Percentiles rank a stretch among this genome's conserved stretches.
These are phyloP conservation scores for Camponotus pennsylvanicus DNA, from an alignment of 1,140 invertebrate genomes.

Conservation along the genomic window DNA sequence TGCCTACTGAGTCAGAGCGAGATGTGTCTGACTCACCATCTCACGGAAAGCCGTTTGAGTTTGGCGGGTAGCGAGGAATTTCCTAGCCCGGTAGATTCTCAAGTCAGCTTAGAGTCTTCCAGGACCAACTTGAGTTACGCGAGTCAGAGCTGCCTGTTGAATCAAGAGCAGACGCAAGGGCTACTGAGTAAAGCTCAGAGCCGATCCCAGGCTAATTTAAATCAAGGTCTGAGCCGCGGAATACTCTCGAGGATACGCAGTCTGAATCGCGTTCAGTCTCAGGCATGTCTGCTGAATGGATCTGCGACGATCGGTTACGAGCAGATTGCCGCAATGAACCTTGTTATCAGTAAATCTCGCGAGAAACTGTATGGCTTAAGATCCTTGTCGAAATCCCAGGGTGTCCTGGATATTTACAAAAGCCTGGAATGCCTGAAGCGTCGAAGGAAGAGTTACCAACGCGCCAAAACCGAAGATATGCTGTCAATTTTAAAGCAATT, in stretches of 20 bases:
- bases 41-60: slow-evolving; percentile 79
- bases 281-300: slow-evolving; percentile 80
- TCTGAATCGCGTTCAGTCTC: slow-evolving; percentile 82
- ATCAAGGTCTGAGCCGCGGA: slow-evolving; percentile 78
- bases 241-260: slow-evolving; percentile 82
- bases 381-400: slow-evolving; percentile 87
- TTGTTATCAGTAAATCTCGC: slow-evolving; percentile 82
- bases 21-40: slow-evolving; percentile 84
- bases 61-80: slow-evolving; percentile 84
- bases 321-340: slow-evolving; percentile 57
- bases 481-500: slow-evolving; percentile 80
- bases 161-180: slow-evolving; percentile 84
- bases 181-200: slow-evolving; percentile 82
- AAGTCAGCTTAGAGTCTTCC: slow-evolving; percentile 81
- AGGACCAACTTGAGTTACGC: slow-evolving; percentile 79
- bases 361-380: slow-evolving; percentile 87
- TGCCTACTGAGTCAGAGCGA: slow-evolving; percentile 86
- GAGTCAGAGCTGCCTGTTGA: slow-evolving; percentile 83
- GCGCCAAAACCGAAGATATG: slow-evolving; percentile 81
- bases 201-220: slow-evolving; percentile 82
- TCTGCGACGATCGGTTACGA: slow-evolving; percentile 34
- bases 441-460: slow-evolving; percentile 76
- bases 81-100: slow-evolving; percentile 80
- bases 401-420: slow-evolving; percentile 86
- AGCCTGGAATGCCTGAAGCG: slow-evolving; percentile 82